phyloP scores from a whole-genome alignment of 2,113 vertebrate species.

The Hippocampus mohnikei region DNA sequence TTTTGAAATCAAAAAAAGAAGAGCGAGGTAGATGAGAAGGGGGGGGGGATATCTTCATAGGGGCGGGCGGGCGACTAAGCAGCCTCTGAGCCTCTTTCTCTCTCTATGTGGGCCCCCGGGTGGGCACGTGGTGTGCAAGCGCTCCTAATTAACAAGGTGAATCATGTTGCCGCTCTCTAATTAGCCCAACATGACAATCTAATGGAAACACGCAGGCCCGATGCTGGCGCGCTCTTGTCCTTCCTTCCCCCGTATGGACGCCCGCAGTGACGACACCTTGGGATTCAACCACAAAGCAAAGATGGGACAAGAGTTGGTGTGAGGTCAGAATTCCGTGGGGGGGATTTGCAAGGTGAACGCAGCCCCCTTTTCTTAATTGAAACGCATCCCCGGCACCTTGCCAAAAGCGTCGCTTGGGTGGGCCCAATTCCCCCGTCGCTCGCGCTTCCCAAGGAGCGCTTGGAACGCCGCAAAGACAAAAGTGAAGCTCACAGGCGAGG shows the following conservation, averaged over 20 bases:
- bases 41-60: conserved; percentile 89
- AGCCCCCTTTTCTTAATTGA: conserved; percentile 55
- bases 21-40: conserved; percentile 92
- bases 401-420: conserved; percentile 67
- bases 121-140: conserved; percentile 87
- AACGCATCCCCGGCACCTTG: conserved; percentile 66
- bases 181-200: conserved; percentile 98
- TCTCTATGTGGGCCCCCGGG: conserved; percentile 74
- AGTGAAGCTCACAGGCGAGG: conserved; percentile 69
- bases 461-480: conserved; percentile 70
- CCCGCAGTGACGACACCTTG: conserved; percentile 49
- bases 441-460: conserved; percentile 70
- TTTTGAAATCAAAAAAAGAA: conserved; percentile 81
- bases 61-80: conserved; percentile 78
- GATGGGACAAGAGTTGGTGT: conserved; percentile 35
- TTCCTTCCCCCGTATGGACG: conserved; percentile 44
- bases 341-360: conserved; percentile 29
- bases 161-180: conserved; percentile 97
- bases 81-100: conserved; percentile 84
- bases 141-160: conserved; percentile 99
- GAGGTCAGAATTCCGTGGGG: conserved; percentile 47
- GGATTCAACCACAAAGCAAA: conserved; percentile 31
- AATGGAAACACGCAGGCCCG: conserved; percentile 85
- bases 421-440: conserved; percentile 71
- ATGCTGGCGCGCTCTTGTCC: conserved; percentile 35